Percentiles rank a stretch among this genome's conserved stretches.
These are phyloP conservation scores for Sylvilagus floridanus DNA, from an alignment of 2,797 vertebrate genomes.

Conservation along the genomic window DNA sequence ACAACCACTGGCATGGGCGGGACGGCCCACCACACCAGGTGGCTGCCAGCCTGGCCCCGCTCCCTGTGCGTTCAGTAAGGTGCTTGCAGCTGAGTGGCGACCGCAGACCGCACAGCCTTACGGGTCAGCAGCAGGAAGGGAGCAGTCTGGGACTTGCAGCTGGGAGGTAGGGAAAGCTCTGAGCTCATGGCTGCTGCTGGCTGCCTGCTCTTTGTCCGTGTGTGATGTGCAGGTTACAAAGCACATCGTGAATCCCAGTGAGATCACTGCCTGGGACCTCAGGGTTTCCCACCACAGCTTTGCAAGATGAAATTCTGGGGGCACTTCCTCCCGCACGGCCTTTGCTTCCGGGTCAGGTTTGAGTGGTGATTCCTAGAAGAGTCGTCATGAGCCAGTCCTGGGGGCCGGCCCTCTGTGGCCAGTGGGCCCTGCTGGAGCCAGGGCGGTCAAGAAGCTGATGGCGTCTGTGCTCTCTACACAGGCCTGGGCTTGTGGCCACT, in stretches of 20 bases:
- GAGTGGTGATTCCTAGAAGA: not conserved
- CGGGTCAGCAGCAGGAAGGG: not conserved
- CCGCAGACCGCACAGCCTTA: no score
- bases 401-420: not conserved
- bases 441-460: not conserved
- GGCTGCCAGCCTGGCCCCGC: not conserved
- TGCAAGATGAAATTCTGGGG: not conserved
- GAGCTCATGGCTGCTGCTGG: not conserved
- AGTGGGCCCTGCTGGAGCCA: not conserved
- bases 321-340: not conserved
- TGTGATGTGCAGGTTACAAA: fast-evolving
- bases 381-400: not conserved
- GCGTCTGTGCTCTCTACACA: not conserved
- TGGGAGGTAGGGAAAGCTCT: not conserved
- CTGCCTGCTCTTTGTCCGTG: not conserved
- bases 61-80: not conserved
- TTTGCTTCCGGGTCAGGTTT: not conserved
- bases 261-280: not conserved
- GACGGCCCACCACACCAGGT: not conserved
- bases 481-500: not conserved
- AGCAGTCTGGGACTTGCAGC: not conserved
- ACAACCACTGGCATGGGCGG: not conserved
- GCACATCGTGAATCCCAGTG: not conserved
- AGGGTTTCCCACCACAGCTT: not conserved
- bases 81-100: not conserved